Conservation (phyloP, 2,888 invertebrate species). For the Cheilosia vulpina region DNA sequence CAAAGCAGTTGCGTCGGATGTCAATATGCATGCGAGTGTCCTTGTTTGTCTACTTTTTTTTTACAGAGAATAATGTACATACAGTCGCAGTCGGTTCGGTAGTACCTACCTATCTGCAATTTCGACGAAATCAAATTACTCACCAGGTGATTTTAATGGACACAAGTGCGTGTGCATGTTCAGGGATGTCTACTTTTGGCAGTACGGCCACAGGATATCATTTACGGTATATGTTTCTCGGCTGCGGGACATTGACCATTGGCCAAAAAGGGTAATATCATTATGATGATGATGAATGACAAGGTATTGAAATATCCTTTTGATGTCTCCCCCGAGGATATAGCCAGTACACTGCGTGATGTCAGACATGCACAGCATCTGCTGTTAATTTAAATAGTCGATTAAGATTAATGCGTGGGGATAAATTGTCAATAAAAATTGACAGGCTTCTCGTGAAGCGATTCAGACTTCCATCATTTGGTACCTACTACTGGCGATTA, state of each 20-base stretch:
- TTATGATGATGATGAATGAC: conserved; percentile 71
- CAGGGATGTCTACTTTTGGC: neutral
- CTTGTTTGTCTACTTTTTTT: conserved; percentile 5
- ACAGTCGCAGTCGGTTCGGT: neutral
- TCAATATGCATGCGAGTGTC: neutral
- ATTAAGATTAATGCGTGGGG: conserved; percentile 44
- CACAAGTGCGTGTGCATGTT: neutral
- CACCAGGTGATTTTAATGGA: conserved; percentile 43
- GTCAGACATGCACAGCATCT: conserved; percentile 34
- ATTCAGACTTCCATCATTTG: neutral
- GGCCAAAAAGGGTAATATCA: conserved; percentile 58
- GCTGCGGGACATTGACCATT: conserved; percentile 23
- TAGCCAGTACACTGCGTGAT: neutral
- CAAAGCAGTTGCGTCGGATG: conserved; percentile 7
- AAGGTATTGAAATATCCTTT: conserved; percentile 66
- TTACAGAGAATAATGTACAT: neutral
- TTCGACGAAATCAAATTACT: conserved; percentile 53
- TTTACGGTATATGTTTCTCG: conserved; percentile 8
- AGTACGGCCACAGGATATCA: conserved; percentile 43
- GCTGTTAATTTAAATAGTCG: conserved; percentile 62
- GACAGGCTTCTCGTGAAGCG: neutral
- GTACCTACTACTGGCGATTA: too few species aligned
- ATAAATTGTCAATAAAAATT: conserved; percentile 21
- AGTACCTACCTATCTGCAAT: conserved; percentile 14
- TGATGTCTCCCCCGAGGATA: conserved; percentile 58